These are phyloP conservation scores for Fukomys damarensis DNA, from an alignment of 2,113 vertebrate species.

Conservation along the genomic window DNA sequence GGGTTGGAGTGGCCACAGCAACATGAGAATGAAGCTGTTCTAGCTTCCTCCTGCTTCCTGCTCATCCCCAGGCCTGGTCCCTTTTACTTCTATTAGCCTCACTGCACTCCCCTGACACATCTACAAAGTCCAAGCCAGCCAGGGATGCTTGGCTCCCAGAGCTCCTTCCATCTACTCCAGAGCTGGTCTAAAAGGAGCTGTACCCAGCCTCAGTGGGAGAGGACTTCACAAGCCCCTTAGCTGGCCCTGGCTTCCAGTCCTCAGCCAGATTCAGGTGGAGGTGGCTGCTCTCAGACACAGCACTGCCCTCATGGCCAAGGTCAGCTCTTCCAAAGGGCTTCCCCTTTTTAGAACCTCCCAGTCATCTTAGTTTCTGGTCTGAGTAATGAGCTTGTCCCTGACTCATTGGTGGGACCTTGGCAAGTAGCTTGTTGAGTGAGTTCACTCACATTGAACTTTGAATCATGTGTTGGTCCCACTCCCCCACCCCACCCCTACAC, in stretches of 20 bases:
- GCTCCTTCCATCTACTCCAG: not conserved
- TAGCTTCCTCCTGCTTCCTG: not conserved
- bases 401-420: not conserved
- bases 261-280: not conserved
- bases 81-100: not conserved
- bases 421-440: not conserved
- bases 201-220: not conserved
- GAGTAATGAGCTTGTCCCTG: not conserved
- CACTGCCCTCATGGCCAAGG: accelerated
- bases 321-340: not conserved
- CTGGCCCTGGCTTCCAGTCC: not conserved
- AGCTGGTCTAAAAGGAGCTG: not conserved
- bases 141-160: not conserved
- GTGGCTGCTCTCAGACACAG: not conserved
- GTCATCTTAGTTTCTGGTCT: not conserved
- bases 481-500: conserved; percentile 48
- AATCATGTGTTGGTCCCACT: conserved; percentile 40
- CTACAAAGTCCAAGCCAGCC: not conserved
- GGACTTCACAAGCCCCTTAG: not conserved
- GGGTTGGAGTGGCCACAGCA: not conserved
- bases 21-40: not conserved
- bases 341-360: no score
- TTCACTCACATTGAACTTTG: not conserved
- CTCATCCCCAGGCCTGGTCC: not conserved
- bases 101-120: not conserved